Conservation (phyloP, 2,113 vertebrate species). For the Empidonax alnorum region DNA sequence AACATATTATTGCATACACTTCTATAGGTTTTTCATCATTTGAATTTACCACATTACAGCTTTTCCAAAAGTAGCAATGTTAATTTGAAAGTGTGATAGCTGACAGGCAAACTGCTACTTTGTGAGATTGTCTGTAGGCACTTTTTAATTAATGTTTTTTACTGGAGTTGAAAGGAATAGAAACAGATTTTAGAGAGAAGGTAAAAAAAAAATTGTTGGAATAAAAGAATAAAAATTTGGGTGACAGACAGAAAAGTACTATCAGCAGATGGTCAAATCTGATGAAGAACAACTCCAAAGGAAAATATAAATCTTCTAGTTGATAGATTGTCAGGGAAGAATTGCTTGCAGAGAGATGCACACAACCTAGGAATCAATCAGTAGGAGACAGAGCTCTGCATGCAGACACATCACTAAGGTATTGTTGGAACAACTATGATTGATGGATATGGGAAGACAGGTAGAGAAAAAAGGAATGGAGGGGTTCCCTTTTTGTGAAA, state of each 20-base stretch:
- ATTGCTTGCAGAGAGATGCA: neutral
- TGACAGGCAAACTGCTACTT: neutral
- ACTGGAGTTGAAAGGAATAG: neutral
- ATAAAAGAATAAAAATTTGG: neutral
- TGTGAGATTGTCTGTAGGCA: neutral
- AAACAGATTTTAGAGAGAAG: neutral
- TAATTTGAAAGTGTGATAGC: neutral
- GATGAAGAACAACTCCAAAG: neutral
- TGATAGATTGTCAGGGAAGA: constrained; percentile 22
- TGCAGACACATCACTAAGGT: neutral
- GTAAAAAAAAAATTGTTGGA: neutral
- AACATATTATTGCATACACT: neutral
- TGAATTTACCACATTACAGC: neutral
- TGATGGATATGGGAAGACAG: neutral
- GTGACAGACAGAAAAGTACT: neutral
- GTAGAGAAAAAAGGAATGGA: neutral
- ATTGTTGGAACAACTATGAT: neutral
- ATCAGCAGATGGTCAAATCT: constrained; percentile 26
- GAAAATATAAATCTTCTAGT: constrained; percentile 36
- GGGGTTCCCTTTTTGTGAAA: neutral
- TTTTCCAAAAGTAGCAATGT: neutral
- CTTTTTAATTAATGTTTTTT: neutral
- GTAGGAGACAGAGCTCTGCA: neutral
- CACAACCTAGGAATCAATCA: neutral
- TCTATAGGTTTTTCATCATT: neutral